These are phyloP conservation scores for Gallinago stenura DNA, from an alignment of 2,797 vertebrate genomes.

Conservation along the genomic window DNA sequence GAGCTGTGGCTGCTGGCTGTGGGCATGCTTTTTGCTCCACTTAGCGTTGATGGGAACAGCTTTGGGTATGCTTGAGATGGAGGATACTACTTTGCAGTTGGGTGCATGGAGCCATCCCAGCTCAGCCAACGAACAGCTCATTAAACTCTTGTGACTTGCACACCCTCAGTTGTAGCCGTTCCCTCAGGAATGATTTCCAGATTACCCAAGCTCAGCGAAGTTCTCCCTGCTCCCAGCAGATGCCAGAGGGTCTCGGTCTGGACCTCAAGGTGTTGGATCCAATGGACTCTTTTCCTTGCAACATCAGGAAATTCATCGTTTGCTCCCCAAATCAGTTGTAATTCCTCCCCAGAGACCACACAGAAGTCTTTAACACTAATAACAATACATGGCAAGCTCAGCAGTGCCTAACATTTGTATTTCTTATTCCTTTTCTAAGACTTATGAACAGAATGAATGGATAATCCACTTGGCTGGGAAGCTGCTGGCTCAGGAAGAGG, in stretches of 20 bases:
- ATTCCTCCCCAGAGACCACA: neutral
- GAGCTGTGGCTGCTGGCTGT: neutral
- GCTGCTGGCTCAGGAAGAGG: constrained; percentile 89
- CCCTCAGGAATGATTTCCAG: neutral
- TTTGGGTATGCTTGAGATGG: neutral
- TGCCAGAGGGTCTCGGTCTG: neutral
- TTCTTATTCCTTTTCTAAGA: constrained; percentile 76
- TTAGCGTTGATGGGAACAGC: neutral
- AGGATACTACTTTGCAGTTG: neutral
- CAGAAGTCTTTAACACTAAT: neutral
- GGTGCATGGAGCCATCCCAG: accelerated
- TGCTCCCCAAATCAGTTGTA: accelerated
- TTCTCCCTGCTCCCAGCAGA: neutral
- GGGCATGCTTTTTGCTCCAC: neutral
- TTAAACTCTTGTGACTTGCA: neutral
- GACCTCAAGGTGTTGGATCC: neutral
- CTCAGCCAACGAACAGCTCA: neutral
- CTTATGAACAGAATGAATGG: constrained; percentile 97
- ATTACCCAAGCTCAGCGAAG: neutral
- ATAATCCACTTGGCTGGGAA: constrained; percentile 93
- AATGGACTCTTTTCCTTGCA: neutral
- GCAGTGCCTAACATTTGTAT: neutral
- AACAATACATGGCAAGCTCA: neutral
- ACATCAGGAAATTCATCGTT: neutral
- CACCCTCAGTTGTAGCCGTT: accelerated